These are phyloP conservation scores for Epinotia brunnichana DNA, from an alignment of 2,888 invertebrate species.

Conservation along the genomic window DNA sequence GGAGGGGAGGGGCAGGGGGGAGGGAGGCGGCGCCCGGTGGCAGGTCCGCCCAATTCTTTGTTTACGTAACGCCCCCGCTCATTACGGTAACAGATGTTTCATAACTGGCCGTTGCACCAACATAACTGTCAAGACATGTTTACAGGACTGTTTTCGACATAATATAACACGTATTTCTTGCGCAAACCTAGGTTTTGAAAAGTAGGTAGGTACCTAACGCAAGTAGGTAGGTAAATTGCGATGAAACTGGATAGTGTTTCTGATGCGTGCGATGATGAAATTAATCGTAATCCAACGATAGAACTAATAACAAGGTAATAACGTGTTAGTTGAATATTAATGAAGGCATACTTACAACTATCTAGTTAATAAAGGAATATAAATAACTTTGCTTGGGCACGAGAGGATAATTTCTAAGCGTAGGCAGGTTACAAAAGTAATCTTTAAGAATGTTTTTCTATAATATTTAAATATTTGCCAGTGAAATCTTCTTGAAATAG, in stretches of 20 bases:
- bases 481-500: neutral
- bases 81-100: slow-evolving; percentile 69
- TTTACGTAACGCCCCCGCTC: slow-evolving; percentile 80
- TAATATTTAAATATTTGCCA: neutral
- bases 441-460: slow-evolving; percentile 44
- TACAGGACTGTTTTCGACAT: slow-evolving; percentile 19
- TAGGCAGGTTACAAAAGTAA: slow-evolving; percentile 1
- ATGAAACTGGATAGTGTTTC: slow-evolving; percentile 38
- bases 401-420: slow-evolving; percentile 19
- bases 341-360: slow-evolving; percentile 35
- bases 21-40: slow-evolving; percentile 69
- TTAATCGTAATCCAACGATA: slow-evolving; percentile 40
- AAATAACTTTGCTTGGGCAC: slow-evolving; percentile 20
- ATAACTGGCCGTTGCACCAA: slow-evolving; percentile 49
- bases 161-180: slow-evolving; percentile 16
- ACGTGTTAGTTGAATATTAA: slow-evolving; percentile 42
- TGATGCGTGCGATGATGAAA: slow-evolving; percentile 39
- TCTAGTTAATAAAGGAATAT: slow-evolving; percentile 26
- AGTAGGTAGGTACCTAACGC: neutral
- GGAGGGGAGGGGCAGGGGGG: slow-evolving; percentile 57
- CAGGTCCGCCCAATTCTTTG: slow-evolving; percentile 81
- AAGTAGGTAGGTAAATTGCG: slow-evolving; percentile 29
- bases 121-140: slow-evolving; percentile 35
- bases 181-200: slow-evolving; percentile 24
- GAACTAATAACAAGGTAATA: slow-evolving; percentile 37